These are phyloP conservation scores for Druon quercuslanigerum DNA, from an alignment of 1,140 invertebrate species.

Conservation along the genomic window DNA sequence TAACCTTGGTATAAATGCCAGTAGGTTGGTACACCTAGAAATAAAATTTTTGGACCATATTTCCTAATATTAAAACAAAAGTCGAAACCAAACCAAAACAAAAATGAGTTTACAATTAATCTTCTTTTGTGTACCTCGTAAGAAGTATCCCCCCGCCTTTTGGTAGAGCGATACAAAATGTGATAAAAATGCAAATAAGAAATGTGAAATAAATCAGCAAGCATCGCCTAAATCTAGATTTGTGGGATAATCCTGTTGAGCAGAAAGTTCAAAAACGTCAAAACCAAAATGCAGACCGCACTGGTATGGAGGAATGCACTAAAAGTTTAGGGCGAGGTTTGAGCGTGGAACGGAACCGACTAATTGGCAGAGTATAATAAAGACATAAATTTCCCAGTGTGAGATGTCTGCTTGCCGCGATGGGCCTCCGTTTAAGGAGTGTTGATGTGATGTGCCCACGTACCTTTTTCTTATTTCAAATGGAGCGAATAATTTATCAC, in stretches of 20 bases:
- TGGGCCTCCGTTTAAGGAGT: slow-evolving; percentile 22
- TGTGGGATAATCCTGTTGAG: slow-evolving; percentile 41
- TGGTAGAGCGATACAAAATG: background rate
- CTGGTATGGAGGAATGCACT: background rate
- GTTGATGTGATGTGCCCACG: slow-evolving; percentile 37
- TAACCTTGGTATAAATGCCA: too few relatives aligned
- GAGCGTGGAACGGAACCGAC: slow-evolving; percentile 34
- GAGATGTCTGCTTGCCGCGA: slow-evolving; percentile 28
- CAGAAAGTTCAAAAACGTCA: slow-evolving; percentile 32
- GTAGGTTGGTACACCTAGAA: too few relatives aligned
- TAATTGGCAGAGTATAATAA: slow-evolving; percentile 43
- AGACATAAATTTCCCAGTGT: slow-evolving; percentile 42
- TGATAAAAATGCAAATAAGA: background rate
- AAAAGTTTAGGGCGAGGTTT: slow-evolving; percentile 24
- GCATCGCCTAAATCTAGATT: slow-evolving; percentile 43
- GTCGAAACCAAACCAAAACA: too few relatives aligned
- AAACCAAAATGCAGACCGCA: slow-evolving; percentile 29
- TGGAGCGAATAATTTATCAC: slow-evolving; percentile 30
- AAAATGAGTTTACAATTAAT: background rate
- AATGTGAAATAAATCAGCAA: background rate
- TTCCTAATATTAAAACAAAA: too few relatives aligned
- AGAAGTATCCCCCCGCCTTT: background rate
- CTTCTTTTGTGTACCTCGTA: background rate
- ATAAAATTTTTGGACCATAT: too few relatives aligned
- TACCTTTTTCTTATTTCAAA: slow-evolving; percentile 15